phyloP scores from a whole-genome alignment of 2,888 invertebrate genomes.

The Tenthredo livida region DNA sequence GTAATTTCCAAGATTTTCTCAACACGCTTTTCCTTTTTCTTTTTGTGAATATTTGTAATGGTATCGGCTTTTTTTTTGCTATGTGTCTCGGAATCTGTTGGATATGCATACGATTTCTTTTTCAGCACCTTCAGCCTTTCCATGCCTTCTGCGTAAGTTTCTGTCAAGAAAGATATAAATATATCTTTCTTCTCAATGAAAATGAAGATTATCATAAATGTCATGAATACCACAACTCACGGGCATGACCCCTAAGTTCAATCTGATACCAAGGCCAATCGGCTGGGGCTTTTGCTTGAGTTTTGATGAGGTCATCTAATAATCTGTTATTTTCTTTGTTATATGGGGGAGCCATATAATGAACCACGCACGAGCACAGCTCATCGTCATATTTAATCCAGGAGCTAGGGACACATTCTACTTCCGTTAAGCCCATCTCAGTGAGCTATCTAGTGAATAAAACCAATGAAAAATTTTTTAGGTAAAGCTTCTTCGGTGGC shows the following conservation, averaged over 20 bases:
- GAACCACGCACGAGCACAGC: not conserved
- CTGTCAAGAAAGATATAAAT: not conserved
- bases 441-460: not conserved
- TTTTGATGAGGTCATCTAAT: not conserved
- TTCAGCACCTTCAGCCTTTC: not conserved
- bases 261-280: constrained; percentile 9
- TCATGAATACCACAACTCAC: constrained; percentile 9
- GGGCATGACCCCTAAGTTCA: not conserved
- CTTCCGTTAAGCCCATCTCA: not conserved
- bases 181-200: not conserved
- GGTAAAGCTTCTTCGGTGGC: not conserved
- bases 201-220: not conserved
- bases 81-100: constrained; percentile 1
- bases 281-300: constrained; percentile 3
- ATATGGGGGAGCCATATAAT: constrained; percentile 4
- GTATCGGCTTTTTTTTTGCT: not conserved
- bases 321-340: not conserved
- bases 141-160: not conserved
- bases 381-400: constrained; percentile 12
- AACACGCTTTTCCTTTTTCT: not conserved
- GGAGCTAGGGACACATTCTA: constrained; percentile 23
- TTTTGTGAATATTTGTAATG: not conserved
- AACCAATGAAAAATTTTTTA: constrained; percentile 1
- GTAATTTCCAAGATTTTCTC: not conserved
- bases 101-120: not conserved